Conservation (phyloP, 2,113 vertebrate genomes). For the Myotis lucifugus region DNA sequence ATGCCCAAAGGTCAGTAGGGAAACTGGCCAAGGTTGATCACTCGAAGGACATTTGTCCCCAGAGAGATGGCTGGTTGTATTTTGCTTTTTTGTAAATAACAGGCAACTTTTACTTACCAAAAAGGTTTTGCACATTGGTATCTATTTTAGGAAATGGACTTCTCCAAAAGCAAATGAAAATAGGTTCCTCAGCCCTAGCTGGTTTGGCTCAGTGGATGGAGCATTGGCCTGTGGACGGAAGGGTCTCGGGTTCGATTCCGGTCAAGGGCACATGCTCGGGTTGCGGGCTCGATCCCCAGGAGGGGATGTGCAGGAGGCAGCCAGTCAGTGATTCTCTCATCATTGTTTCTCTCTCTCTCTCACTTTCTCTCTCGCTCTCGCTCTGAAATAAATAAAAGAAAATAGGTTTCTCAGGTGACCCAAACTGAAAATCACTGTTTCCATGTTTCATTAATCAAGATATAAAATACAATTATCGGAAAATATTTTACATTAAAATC, state of each 20-base stretch:
- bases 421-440: constrained; percentile 49
- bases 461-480: constrained; percentile 69
- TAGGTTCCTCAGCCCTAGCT: neutral
- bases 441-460: constrained; percentile 64
- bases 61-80: neutral
- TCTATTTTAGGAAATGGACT: constrained; percentile 40
- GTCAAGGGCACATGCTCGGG: no score
- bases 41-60: neutral
- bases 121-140: neutral
- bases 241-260: no score
- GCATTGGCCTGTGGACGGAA: no score
- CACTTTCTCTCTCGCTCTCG: no score
- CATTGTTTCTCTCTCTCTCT: no score
- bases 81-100: neutral
- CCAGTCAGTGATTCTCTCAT: no score
- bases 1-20: neutral
- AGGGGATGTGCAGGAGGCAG: no score
- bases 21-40: neutral
- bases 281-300: no score
- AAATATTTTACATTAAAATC: constrained; percentile 65
- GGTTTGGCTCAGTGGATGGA: no score
- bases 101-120: constrained; percentile 51
- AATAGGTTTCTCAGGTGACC: neutral
- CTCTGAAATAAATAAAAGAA: neutral
- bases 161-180: constrained; percentile 37